phyloP scores from a whole-genome alignment of 2,888 invertebrate genomes.

The Lucinisca nassula region DNA sequence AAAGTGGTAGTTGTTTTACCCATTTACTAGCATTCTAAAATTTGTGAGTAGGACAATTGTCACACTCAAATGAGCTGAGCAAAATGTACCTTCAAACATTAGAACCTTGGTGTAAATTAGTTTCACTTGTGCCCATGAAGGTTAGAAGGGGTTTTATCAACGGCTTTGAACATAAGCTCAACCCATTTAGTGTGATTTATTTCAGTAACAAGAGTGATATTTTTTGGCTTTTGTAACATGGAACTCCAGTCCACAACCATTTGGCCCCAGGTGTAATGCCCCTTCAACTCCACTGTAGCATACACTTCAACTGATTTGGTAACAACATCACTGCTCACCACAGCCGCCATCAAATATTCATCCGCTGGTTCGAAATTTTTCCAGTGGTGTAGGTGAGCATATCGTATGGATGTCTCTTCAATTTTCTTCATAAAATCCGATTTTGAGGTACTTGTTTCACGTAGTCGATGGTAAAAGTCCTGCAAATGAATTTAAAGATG shows the following conservation, averaged over 20 bases:
- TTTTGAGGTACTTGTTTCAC: slow-evolving; percentile 31
- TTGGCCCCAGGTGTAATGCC: slow-evolving; percentile 70
- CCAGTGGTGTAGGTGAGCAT: slow-evolving; percentile 40
- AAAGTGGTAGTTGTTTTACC: too few species aligned
- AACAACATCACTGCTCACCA: slow-evolving; percentile 59
- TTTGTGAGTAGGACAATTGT: too few species aligned
- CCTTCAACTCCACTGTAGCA: slow-evolving; percentile 72
- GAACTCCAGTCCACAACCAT: slow-evolving; percentile 74
- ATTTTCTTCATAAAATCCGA: slow-evolving; percentile 61
- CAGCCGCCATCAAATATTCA: slow-evolving; percentile 64
- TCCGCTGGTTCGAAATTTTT: slow-evolving; percentile 59
- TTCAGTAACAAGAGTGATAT: slow-evolving; percentile 70
- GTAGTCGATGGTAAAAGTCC: slow-evolving; percentile 62
- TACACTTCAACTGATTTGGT: slow-evolving; percentile 59
- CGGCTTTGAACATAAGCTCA: slow-evolving; percentile 37
- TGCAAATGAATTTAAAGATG: too few species aligned
- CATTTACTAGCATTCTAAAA: too few species aligned
- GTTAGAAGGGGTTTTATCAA: slow-evolving; percentile 30
- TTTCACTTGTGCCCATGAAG: too few species aligned
- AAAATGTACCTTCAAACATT: too few species aligned
- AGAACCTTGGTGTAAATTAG: too few species aligned
- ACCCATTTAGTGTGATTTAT: slow-evolving; percentile 41
- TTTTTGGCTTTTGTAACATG: slow-evolving; percentile 44
- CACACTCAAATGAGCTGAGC: too few species aligned
- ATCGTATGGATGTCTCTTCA: slow-evolving; percentile 52